Evolutionary conservation across 2,888 invertebrate species (phyloP), one percentile per base, ranked within the genome.

Genomic region (Chrysomela aeneicollis): DNA sequence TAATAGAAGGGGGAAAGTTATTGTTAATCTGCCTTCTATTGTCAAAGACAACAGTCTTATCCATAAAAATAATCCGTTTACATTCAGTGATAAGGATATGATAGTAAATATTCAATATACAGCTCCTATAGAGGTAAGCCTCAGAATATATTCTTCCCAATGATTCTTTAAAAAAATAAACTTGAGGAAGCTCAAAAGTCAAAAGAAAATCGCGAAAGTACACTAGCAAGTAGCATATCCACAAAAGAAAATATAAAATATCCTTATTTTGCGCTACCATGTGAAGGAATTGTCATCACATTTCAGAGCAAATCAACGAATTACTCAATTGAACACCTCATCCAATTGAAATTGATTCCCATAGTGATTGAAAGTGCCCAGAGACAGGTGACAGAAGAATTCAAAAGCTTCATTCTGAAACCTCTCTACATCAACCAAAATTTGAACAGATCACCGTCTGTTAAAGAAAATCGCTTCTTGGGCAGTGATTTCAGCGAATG

Each of bases 401-500:
- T 87, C 68, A 86, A 84, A 63, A 85, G 84, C 69, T 78, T 85
- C 59, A 74, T 83, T 35, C 67, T 87, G 58, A 85, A 85, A 69
- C 87, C 87, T 0, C 69, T 84, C 1, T 85, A 84, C 71, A 76
- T 82, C 8, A 80, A 82, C 52, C 78, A 76, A 63, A 71, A 61
- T 21, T 71, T 78, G 35, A 77, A 76, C 42, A 77, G 74, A 64
- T 70, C 68, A 8, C 54, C 50, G 4, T 59, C 64, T 3, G 73
- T 75, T 17, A 54, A 50, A 21, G 68, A 72, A 26, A 58, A 35
- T 2, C 52, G 51, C 8, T 59, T 73, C 5, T 74, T 89, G 0
- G 85, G 84, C 67, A 89, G 89, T 1, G 82, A 84, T 1, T 85
- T 83, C 69, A 85, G 87, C 71, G 83, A 84, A 68, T 82, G 85